Conservation (phyloP, 2,888 invertebrate genomes). For the Drosophila demipolita region DNA sequence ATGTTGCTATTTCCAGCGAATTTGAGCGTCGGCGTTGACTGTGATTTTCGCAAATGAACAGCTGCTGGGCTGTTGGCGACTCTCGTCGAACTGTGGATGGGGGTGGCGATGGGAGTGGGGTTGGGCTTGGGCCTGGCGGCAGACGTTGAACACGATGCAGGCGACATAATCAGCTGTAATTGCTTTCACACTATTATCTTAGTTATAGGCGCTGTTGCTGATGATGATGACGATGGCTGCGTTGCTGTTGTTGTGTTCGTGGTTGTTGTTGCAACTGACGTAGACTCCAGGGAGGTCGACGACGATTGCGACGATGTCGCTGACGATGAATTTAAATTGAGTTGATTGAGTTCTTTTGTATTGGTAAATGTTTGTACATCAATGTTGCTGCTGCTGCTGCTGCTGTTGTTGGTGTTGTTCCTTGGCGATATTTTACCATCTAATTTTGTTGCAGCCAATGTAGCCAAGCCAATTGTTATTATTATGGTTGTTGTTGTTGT, state of each 20-base stretch:
- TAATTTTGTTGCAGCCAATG: slow-evolving; percentile 64
- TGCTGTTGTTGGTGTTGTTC: slow-evolving; percentile 32
- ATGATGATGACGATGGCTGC: slow-evolving; percentile 5
- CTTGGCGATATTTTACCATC: slow-evolving; percentile 63
- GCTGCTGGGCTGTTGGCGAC: slow-evolving; percentile 53
- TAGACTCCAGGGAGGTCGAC: slow-evolving; percentile 62
- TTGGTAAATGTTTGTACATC: slow-evolving; percentile 79
- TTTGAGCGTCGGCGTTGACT: slow-evolving; percentile 69
- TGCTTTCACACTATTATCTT: slow-evolving; percentile 20
- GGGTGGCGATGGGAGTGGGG: background rate
- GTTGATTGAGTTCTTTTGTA: slow-evolving; percentile 79
- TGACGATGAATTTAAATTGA: slow-evolving; percentile 77
- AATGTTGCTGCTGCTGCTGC: slow-evolving; percentile 40
- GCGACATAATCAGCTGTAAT: slow-evolving; percentile 66
- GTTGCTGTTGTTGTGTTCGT: slow-evolving; percentile 16
- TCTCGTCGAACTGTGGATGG: slow-evolving; percentile 37
- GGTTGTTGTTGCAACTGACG: slow-evolving; percentile 36
- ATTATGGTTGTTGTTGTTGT: slow-evolving; percentile 25
- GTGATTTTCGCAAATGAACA: slow-evolving; percentile 68
- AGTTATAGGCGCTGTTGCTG: slow-evolving; percentile 37
- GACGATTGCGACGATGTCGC: slow-evolving; percentile 44
- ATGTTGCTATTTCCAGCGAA: slow-evolving; percentile 42
- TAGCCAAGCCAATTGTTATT: slow-evolving; percentile 21
- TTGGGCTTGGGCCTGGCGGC: slow-evolving; percentile 25
- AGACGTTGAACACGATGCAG: slow-evolving; percentile 40